Percentiles rank a stretch among this genome's conserved stretches.
These are phyloP conservation scores for Caerostris darwini DNA, from an alignment of 1,140 invertebrate species.

Conservation along the genomic window DNA sequence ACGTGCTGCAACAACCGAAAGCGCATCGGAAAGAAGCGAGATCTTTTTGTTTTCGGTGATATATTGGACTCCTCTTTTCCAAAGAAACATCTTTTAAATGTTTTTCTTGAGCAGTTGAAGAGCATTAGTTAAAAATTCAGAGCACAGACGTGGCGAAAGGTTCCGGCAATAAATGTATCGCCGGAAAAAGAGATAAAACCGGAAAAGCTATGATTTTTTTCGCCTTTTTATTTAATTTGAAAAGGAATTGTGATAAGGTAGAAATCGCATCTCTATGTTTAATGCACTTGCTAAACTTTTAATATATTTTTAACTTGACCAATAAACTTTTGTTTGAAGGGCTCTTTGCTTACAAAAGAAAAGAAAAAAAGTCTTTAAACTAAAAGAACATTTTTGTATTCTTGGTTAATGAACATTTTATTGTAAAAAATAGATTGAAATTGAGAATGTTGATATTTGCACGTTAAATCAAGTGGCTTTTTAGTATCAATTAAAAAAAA, in stretches of 20 bases:
- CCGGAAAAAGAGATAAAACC: not conserved
- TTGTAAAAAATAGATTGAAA: too few species aligned
- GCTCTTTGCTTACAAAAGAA: too few species aligned
- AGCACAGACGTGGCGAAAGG: constrained; percentile 56
- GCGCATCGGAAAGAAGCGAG: not conserved
- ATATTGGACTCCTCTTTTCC: constrained; percentile 13
- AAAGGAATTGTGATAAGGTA: not conserved
- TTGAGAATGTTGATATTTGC: too few species aligned
- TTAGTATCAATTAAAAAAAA: too few species aligned
- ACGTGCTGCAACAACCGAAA: constrained; percentile 22
- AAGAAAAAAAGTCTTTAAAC: too few species aligned
- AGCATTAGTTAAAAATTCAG: constrained; percentile 67
- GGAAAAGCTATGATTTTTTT: not conserved
- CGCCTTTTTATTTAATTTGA: not conserved
- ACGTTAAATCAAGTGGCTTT: too few species aligned
- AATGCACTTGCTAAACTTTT: too few species aligned
- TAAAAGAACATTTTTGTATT: too few species aligned
- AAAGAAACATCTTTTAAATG: constrained; percentile 70
- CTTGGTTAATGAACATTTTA: too few species aligned
- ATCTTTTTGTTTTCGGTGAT: constrained; percentile 30
- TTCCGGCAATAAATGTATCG: not conserved
- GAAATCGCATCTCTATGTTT: not conserved
- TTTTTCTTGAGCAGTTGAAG: constrained; percentile 15
- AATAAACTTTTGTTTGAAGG: too few species aligned
- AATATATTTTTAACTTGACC: too few species aligned